A percentile compares a stretch with the other conserved stretches of the same genome.
phyloP scores from a whole-genome alignment of 2,888 invertebrate genomes.

The Phortica magna region DNA sequence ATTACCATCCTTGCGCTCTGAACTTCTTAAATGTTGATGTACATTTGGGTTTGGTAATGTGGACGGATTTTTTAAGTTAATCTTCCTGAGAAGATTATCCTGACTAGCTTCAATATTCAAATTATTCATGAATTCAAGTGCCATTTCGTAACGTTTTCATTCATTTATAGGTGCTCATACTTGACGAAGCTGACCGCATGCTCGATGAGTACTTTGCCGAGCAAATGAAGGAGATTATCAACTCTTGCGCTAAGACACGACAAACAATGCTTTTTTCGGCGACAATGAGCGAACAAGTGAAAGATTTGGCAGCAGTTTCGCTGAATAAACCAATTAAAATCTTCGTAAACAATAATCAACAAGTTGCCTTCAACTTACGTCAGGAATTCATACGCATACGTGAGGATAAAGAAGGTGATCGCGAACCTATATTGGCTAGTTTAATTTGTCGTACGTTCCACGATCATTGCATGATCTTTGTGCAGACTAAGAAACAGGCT shows the following conservation, averaged over 20 bases:
- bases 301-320: constrained; percentile 95
- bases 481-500: constrained; percentile 97
- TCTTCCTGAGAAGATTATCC: constrained; percentile 59
- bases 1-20: constrained; percentile 78
- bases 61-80: constrained; percentile 39
- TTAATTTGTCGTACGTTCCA: constrained; percentile 93
- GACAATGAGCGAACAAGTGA: constrained; percentile 99
- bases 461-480: constrained; percentile 95
- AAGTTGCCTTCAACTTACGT: constrained; percentile 95
- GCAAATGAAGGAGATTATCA: constrained; percentile 99
- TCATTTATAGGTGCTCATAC: constrained; percentile 78
- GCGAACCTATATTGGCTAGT: constrained; percentile 92
- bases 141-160: neutral
- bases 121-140: neutral
- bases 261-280: constrained; percentile 99
- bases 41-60: constrained; percentile 39
- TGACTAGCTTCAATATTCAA: constrained; percentile 52
- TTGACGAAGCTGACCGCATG: constrained; percentile 90
- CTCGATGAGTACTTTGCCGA: constrained; percentile 99
- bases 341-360: constrained; percentile 97
- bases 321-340: constrained; percentile 94
- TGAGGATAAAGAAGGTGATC: constrained; percentile 91
- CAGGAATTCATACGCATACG: constrained; percentile 98
- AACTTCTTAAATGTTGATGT: constrained; percentile 49
- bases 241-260: constrained; percentile 91